phyloP scores from a whole-genome alignment of 2,113 vertebrate species.

The Lophochroa leadbeateri region DNA sequence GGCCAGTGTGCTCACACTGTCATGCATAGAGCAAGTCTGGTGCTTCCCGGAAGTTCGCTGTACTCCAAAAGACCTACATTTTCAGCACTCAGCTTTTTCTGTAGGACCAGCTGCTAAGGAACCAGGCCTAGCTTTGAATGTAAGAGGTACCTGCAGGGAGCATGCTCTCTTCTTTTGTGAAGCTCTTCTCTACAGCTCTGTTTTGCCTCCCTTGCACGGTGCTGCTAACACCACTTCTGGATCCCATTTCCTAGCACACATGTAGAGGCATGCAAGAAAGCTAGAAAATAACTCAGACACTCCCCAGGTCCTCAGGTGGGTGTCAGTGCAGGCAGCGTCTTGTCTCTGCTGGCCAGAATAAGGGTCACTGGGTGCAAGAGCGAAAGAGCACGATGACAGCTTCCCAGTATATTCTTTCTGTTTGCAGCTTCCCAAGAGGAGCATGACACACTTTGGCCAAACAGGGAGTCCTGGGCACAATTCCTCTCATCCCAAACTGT shows the following conservation, averaged over 20 bases:
- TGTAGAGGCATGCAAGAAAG: neutral
- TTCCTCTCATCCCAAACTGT: neutral
- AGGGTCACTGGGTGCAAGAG: neutral
- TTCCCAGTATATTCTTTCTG: neutral
- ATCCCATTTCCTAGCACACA: neutral
- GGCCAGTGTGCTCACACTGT: neutral
- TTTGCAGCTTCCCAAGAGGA: neutral
- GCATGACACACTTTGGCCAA: neutral
- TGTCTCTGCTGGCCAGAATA: neutral
- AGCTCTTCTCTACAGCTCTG: rapidly evolving
- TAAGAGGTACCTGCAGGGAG: neutral
- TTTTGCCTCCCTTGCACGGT: neutral
- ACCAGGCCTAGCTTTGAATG: neutral
- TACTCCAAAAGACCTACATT: neutral
- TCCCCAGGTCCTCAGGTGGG: neutral
- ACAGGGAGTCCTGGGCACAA: neutral
- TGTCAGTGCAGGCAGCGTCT: neutral
- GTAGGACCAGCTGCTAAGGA: neutral
- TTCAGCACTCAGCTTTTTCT: neutral
- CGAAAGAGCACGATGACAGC: neutral
- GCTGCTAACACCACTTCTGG: neutral
- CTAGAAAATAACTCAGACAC: neutral
- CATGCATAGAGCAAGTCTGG: neutral
- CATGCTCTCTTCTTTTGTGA: neutral
- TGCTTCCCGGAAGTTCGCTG: neutral